Evolutionary conservation across 2,888 invertebrate genomes (phyloP), one percentile per base, ranked within the genome.

Genomic region (Galeruca laticollis): DNA sequence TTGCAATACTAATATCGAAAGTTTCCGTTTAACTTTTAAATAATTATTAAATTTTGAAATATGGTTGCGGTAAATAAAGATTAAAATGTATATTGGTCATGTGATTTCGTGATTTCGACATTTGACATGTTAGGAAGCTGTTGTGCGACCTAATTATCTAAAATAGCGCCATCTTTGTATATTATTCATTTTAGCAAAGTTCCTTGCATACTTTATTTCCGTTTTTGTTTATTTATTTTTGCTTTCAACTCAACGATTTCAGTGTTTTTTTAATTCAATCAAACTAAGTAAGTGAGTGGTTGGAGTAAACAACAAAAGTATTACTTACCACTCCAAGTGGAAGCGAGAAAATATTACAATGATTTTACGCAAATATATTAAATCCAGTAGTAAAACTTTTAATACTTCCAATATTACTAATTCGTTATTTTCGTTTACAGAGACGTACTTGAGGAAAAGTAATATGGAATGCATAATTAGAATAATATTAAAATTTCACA

Each of bases 391-490:
- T 52, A 52, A 52, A 52, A 52, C 13, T 51, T 51, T 51, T 54
- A 31, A 54, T 31, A 31, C 3, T 33, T 15, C 33, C 56, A 56
- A 56, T 56, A 56, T 33, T 33, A 33, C 35, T 57, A 37, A 57
- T 35, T 35, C 33, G 13, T 18, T 35, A 56, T 56, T 56, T 56
- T 9, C 18, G 5, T 11, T 47, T 47, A 47, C 47, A 47, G 18
- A 15, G 15, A 18, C 1, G 47, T 47, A 47, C 15, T n/a, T 15
- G 15, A 8, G 8, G 15, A 47, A 47, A 18, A 47, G 2, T 37
- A 37, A 37, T 37, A 37, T 2, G 37, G 2, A 37, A 11, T 37
- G 10, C 6, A 0, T 9, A 37, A 9, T 13, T 8, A 6, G 10
- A 26, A 26, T 26, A 26, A 26, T 26, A 5, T 3, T 5, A 26